Evolutionary conservation across 1,140 invertebrate species (phyloP).

Genomic region (Gyrodactylus salaris): DNA sequence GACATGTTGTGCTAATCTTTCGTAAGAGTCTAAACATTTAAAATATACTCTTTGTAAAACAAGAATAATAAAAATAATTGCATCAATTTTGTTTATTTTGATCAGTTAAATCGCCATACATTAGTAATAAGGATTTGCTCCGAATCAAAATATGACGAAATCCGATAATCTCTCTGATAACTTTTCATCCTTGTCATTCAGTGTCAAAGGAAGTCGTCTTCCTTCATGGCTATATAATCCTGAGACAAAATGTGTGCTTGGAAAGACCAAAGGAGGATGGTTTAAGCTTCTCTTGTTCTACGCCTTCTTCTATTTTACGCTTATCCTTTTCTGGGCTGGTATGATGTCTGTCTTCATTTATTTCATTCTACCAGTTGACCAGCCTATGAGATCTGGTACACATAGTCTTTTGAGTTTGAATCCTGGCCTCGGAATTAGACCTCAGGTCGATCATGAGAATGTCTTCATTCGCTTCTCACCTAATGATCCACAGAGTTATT

Average conservation of each 20-base stretch:
- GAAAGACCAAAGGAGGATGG: neutral
- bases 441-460: neutral
- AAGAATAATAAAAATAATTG: neutral
- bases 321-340: neutral
- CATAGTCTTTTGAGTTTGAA: slow-evolving; percentile 1
- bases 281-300: slow-evolving; percentile 1
- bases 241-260: neutral
- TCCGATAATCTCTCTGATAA: neutral
- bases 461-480: neutral
- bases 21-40: too few species aligned
- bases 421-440: slow-evolving; percentile 4
- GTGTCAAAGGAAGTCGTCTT: neutral
- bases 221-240: neutral
- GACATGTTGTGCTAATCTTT: too few species aligned
- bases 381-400: neutral
- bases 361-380: neutral
- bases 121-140: neutral
- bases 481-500: neutral
- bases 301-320: neutral
- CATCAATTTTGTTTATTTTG: neutral
- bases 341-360: slow-evolving; percentile 1
- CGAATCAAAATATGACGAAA: neutral
- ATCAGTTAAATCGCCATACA: neutral
- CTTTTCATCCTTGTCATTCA: neutral
- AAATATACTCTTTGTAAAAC: neutral